These are phyloP conservation scores for rabbit (Oryctolagus cuniculus) DNA, from an alignment of 2,113 vertebrate genomes.

Conservation along the genomic window mOryCun1.1 NC_091433.1:130774001-130774500, in stretches of 20 bases:
- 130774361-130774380: not conserved
- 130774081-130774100: not conserved
- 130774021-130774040: not conserved
- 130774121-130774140: rapidly evolving
- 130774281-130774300: not conserved
- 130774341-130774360: not conserved
- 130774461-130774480: not conserved
- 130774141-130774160: not conserved
- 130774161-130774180: not conserved
- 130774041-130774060: not conserved
- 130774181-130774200: not conserved
- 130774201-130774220: not conserved
- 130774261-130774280: not conserved
- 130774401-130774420: not conserved
- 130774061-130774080: rapidly evolving
- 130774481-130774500: no score
- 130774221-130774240: not conserved
- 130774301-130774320: rapidly evolving
- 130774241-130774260: not conserved
- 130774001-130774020: not conserved
- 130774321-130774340: no score
- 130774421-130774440: not conserved
- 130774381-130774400: not conserved
- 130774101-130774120: not conserved
- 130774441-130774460: not conserved